Evolutionary conservation across 1,140 invertebrate genomes (phyloP).

Genomic region (Gyrodactylus bullatarudis): DNA sequence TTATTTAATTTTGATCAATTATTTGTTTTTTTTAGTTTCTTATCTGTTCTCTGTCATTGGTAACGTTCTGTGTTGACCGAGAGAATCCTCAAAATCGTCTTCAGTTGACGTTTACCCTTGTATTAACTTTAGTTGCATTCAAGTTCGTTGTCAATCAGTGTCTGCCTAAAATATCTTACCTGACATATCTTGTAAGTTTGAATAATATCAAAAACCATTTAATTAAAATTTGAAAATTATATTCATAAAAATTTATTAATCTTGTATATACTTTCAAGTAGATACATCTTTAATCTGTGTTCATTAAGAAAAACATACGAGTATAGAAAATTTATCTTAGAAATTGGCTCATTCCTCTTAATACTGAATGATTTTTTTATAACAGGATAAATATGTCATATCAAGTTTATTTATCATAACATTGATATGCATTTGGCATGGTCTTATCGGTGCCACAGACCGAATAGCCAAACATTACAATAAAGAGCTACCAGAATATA

Average conservation of each 20-base stretch:
- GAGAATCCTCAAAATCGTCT: constrained; percentile 17
- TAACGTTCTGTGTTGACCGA: constrained; percentile 19
- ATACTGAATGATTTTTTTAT: too few relatives aligned
- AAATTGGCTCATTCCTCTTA: too few relatives aligned
- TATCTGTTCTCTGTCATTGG: constrained; percentile 15
- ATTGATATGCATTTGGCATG: constrained; percentile 11
- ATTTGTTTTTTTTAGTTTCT: constrained; percentile 4
- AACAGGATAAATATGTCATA: constrained; percentile 12
- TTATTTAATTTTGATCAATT: neutral
- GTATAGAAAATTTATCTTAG: too few relatives aligned
- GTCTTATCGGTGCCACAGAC: constrained; percentile 9
- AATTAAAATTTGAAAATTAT: too few relatives aligned
- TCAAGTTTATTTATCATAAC: constrained; percentile 10
- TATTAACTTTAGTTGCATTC: constrained; percentile 16
- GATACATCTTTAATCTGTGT: too few relatives aligned
- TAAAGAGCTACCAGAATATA: neutral
- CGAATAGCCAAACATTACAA: neutral
- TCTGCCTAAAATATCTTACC: constrained; percentile 17
- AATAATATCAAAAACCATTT: too few relatives aligned
- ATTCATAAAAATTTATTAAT: too few relatives aligned
- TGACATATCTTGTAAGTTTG: constrained; percentile 13
- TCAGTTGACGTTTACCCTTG: constrained; percentile 15
- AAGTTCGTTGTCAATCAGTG: constrained; percentile 19
- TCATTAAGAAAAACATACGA: too few relatives aligned
- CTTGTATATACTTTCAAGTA: too few relatives aligned